A percentile compares a stretch with the other conserved stretches of the same genome.
Evolutionary conservation across 2,113 vertebrate genomes (phyloP).

Genomic region (Dicaeum eximium): DNA sequence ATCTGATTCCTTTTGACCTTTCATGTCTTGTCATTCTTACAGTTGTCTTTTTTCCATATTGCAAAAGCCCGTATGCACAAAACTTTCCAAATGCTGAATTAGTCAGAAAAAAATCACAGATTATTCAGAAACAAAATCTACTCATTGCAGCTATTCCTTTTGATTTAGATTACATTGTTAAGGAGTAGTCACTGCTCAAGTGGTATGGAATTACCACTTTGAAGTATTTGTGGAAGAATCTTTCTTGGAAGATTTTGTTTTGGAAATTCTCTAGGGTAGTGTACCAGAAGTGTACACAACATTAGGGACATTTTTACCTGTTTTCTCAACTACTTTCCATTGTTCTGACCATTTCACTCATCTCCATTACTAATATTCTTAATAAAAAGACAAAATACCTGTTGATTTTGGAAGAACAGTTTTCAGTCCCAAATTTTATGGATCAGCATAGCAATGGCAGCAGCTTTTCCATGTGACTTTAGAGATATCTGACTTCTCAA

Average conservation of each 20-base stretch:
- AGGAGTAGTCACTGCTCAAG: background rate
- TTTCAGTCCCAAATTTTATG: background rate
- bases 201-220: background rate
- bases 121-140: background rate
- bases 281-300: background rate
- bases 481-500: background rate
- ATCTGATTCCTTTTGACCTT: background rate
- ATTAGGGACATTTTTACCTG: background rate
- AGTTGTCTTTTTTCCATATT: background rate
- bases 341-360: background rate
- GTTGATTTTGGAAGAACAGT: background rate
- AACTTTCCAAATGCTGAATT: background rate
- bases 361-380: background rate
- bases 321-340: background rate
- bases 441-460: background rate
- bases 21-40: background rate
- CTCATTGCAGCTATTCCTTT: background rate
- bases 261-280: background rate
- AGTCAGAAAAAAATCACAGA: background rate
- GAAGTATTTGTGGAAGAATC: background rate
- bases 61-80: background rate
- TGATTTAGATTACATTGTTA: background rate
- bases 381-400: background rate
- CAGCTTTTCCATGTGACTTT: background rate
- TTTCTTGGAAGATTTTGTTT: background rate